Conservation (phyloP, 1,140 invertebrate species). For the Andrena cerasifolii region DNA sequence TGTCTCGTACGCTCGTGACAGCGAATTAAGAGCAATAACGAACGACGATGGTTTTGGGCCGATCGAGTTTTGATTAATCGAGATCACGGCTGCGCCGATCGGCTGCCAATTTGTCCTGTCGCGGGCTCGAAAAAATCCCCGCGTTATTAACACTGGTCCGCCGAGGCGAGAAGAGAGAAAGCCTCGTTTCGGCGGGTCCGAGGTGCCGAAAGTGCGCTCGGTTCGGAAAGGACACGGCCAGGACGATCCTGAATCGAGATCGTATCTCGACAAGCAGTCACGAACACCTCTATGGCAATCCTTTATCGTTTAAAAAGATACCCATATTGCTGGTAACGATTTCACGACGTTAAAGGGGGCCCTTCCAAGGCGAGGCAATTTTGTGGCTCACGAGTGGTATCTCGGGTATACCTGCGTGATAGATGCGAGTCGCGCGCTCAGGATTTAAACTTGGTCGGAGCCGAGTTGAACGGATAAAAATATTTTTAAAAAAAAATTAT, state of each 20-base stretch:
- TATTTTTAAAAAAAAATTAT: too few relatives aligned
- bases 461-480: too few relatives aligned
- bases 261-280: slow-evolving; percentile 36
- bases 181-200: not conserved
- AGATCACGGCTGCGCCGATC: slow-evolving; percentile 55
- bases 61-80: slow-evolving; percentile 67
- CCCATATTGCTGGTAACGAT: not conserved
- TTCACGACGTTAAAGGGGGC: not conserved
- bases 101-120: slow-evolving; percentile 63
- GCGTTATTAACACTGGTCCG: slow-evolving; percentile 52
- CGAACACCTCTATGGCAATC: slow-evolving; percentile 29
- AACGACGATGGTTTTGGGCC: slow-evolving; percentile 46
- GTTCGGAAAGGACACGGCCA: not conserved
- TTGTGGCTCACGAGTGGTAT: too few relatives aligned
- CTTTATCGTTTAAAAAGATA: not conserved
- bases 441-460: too few relatives aligned
- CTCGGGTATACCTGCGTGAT: too few relatives aligned
- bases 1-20: slow-evolving; percentile 25
- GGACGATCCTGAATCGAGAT: slow-evolving; percentile 14
- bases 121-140: slow-evolving; percentile 49
- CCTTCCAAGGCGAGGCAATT: too few relatives aligned
- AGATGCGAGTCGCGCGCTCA: too few relatives aligned
- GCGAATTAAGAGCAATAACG: slow-evolving; percentile 60
- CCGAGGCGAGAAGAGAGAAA: not conserved
- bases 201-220: not conserved